These are phyloP conservation scores for Panonychus citri DNA, from an alignment of 1,140 invertebrate species.

Conservation along the genomic window DNA sequence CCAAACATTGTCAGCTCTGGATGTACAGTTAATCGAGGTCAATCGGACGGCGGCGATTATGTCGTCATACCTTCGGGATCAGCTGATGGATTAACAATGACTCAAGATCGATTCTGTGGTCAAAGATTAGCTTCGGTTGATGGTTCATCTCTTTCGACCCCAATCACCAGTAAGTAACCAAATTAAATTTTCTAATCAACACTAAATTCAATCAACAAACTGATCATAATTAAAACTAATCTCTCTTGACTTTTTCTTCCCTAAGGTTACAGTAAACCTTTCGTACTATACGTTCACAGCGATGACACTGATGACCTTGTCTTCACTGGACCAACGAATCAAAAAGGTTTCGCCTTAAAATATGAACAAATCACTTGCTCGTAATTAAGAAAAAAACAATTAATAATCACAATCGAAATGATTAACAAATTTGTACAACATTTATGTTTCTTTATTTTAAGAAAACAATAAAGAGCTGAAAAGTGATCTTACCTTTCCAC, in stretches of 20 bases:
- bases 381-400: too few species aligned
- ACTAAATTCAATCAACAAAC: background rate
- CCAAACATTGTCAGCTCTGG: background rate
- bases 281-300: constrained; percentile 5
- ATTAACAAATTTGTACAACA: too few species aligned
- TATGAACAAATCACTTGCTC: constrained; percentile 8
- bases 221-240: background rate
- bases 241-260: background rate
- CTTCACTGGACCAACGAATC: background rate
- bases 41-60: constrained; percentile 6
- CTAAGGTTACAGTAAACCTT: constrained; percentile 6
- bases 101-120: constrained; percentile 10
- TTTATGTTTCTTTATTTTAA: too few species aligned
- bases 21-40: background rate
- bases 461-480: too few species aligned
- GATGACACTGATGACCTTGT: background rate
- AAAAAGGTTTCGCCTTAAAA: constrained; percentile 9
- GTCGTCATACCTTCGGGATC: constrained; percentile 7
- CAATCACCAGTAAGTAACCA: constrained; percentile 9
- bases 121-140: constrained; percentile 6
- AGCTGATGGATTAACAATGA: background rate
- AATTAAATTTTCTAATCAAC: background rate
- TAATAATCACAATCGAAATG: too few species aligned
- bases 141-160: background rate
- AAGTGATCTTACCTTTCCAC: too few species aligned